Conservation (phyloP, 1,140 invertebrate genomes). For the Orchestia grillus region DNA sequence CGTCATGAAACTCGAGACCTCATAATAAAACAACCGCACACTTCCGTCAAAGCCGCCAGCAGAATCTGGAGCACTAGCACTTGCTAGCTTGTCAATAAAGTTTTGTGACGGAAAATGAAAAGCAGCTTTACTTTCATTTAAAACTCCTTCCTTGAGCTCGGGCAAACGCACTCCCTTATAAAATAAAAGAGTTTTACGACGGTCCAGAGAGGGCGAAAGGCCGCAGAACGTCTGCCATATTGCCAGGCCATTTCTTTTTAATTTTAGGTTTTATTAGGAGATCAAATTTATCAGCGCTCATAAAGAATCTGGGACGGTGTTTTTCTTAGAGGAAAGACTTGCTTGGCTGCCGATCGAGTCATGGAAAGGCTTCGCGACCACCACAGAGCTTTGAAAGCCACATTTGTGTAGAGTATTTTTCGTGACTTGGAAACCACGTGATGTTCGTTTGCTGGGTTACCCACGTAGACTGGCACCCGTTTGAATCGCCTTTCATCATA, state of each 20-base stretch:
- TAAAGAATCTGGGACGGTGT: not conserved
- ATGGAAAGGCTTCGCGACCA: not conserved
- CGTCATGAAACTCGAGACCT: not conserved
- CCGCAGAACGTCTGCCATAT: slow-evolving; percentile 21
- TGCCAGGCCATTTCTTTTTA: not conserved
- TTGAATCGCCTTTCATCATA: not conserved
- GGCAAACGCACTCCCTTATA: not conserved
- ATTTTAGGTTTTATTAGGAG: slow-evolving; percentile 17
- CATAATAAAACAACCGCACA: not conserved
- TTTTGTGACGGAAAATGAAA: not conserved
- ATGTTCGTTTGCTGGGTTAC: not conserved
- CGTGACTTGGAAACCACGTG: not conserved
- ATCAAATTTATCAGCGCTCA: slow-evolving; percentile 1
- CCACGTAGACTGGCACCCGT: not conserved
- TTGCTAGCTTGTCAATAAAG: not conserved
- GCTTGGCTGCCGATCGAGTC: not conserved
- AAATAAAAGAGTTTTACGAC: slow-evolving; percentile 32
- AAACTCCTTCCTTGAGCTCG: not conserved
- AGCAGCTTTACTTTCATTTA: slow-evolving; percentile 26
- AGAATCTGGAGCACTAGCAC: not conserved
- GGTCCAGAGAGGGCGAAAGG: not conserved
- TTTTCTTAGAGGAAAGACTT: not conserved
- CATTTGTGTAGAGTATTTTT: not conserved
- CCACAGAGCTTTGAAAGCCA: not conserved
- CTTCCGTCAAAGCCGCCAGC: not conserved